A percentile compares a stretch with the other conserved stretches of the same genome.
Evolutionary conservation across 2,888 invertebrate species (phyloP).

Genomic region (Mesorhabditis sp.): DNA sequence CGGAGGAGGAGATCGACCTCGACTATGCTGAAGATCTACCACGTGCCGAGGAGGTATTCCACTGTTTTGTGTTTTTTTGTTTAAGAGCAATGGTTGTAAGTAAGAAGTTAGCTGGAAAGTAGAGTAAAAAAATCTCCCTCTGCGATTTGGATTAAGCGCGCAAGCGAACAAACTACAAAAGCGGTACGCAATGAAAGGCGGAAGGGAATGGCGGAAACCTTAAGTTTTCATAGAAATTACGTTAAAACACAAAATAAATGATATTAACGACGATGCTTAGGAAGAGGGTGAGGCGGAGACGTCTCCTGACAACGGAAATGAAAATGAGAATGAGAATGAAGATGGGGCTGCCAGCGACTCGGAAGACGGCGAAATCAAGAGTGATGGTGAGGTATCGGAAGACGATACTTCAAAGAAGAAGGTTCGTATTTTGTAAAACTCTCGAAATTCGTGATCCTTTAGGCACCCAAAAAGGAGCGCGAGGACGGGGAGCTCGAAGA

Average conservation of each 20-base stretch:
- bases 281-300: too few relatives aligned
- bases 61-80: too few relatives aligned
- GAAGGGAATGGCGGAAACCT: too few relatives aligned
- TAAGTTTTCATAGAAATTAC: too few relatives aligned
- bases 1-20: neutral
- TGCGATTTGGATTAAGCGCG: too few relatives aligned
- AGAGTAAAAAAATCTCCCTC: too few relatives aligned
- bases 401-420: neutral
- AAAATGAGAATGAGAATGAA: neutral
- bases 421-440: neutral
- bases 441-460: neutral
- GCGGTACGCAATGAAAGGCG: too few relatives aligned
- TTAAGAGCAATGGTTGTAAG: too few relatives aligned
- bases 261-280: too few relatives aligned
- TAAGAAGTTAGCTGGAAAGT: too few relatives aligned
- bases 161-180: too few relatives aligned
- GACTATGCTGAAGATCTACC: neutral
- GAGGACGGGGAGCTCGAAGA: conserved; percentile 5
- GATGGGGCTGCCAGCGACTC: neutral
- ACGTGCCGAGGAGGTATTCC: neutral
- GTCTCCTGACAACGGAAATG: neutral
- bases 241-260: too few relatives aligned
- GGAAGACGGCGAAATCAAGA: conserved; percentile 2
- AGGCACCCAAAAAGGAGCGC: neutral
- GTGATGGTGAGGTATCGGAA: neutral